phyloP scores from a whole-genome alignment of 2,797 vertebrate species.

The Holocentrus rufus region DNA sequence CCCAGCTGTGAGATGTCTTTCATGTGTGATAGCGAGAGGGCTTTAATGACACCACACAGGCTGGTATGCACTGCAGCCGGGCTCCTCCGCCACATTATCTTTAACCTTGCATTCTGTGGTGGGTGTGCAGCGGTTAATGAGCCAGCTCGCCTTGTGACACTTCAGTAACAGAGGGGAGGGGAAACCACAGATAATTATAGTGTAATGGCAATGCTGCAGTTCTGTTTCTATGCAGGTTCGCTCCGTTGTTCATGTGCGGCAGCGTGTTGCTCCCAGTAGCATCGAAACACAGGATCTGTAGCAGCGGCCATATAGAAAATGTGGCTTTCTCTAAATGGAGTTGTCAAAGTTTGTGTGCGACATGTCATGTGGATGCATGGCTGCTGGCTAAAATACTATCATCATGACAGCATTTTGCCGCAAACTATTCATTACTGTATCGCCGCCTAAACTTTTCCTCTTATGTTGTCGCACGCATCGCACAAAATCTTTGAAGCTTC shows the following conservation, averaged over 20 bases:
- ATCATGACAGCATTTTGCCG: slow-evolving; percentile 1
- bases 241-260: slow-evolving; percentile 8
- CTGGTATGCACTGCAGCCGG: slow-evolving; percentile 46
- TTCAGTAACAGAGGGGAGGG: slow-evolving; percentile 51
- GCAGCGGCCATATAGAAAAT: neutral
- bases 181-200: slow-evolving; percentile 61
- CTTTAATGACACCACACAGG: slow-evolving; percentile 60
- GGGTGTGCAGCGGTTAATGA: slow-evolving; percentile 57
- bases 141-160: slow-evolving; percentile 51
- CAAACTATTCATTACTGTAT: slow-evolving; percentile 6
- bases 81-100: slow-evolving; percentile 58
- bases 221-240: slow-evolving; percentile 34
- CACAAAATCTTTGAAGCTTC: slow-evolving; percentile 26
- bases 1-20: slow-evolving; percentile 56
- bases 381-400: too few species aligned
- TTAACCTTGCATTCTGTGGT: slow-evolving; percentile 68
- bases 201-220: slow-evolving; percentile 43
- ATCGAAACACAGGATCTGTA: slow-evolving; percentile 16
- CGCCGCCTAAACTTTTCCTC: slow-evolving; percentile 4
- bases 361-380: neutral
- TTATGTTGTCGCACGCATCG: slow-evolving; percentile 13
- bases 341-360: neutral
- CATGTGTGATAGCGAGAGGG: slow-evolving; percentile 55
- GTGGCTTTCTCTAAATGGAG: neutral
- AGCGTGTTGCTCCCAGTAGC: slow-evolving; percentile 12